Conservation (phyloP, 2,888 invertebrate species). For the Belgica antarctica region DNA sequence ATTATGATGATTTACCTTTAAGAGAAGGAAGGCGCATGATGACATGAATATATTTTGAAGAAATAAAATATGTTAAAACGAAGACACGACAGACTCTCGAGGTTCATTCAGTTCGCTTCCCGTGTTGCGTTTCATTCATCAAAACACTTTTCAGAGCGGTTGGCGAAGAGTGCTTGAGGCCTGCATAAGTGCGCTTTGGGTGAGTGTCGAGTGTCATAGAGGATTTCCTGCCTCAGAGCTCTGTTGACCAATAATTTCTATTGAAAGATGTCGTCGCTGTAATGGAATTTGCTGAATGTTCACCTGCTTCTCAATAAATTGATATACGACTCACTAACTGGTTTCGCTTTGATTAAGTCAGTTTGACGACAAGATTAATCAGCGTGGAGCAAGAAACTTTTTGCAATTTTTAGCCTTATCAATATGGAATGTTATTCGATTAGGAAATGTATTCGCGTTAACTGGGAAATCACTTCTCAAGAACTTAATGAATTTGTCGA, state of each 20-base stretch:
- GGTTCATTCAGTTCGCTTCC: not conserved
- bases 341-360: too few relatives aligned
- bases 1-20: constrained; percentile 22
- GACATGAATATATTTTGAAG: constrained; percentile 38
- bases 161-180: not conserved
- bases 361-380: too few relatives aligned
- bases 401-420: too few relatives aligned
- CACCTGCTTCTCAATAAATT: too few relatives aligned
- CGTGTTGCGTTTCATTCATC: not conserved
- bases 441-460: too few relatives aligned
- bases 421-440: too few relatives aligned
- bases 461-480: too few relatives aligned
- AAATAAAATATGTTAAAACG: constrained; percentile 33
- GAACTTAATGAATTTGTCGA: too few relatives aligned
- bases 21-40: not conserved
- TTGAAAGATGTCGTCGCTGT: not conserved
- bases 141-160: not conserved
- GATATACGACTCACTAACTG: too few relatives aligned
- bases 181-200: not conserved
- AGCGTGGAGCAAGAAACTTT: too few relatives aligned
- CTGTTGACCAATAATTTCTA: constrained; percentile 1
- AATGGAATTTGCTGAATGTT: too few relatives aligned
- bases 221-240: constrained; percentile 12
- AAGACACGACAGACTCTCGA: not conserved
- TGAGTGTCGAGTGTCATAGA: constrained; percentile 14